These are phyloP conservation scores for Clarias platycephalus DNA, from an alignment of 2,797 vertebrate genomes.

Conservation along the genomic window DNA sequence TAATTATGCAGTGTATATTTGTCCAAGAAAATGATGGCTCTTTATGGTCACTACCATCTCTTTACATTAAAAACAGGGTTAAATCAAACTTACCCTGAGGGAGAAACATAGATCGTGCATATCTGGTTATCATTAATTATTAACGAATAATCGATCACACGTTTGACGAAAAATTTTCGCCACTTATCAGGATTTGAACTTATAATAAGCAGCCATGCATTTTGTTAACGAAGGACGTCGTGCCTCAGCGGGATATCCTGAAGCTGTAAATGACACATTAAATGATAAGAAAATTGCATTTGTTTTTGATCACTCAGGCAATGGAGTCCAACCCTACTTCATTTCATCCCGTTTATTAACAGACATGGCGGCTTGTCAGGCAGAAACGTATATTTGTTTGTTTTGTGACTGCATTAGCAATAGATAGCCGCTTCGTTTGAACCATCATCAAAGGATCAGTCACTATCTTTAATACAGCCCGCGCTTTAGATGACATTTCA, in stretches of 20 bases:
- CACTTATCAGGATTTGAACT: background rate
- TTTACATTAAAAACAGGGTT: background rate
- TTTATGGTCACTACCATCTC: background rate
- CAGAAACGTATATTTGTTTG: background rate
- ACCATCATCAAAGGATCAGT: slow-evolving; percentile 36
- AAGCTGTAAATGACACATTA: background rate
- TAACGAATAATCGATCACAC: too few relatives aligned
- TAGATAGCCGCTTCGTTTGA: slow-evolving; percentile 34
- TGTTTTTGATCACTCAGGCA: background rate
- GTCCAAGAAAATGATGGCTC: background rate
- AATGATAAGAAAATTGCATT: background rate
- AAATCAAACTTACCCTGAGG: too few relatives aligned
- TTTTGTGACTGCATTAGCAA: slow-evolving; percentile 17
- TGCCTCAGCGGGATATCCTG: background rate
- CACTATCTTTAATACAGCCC: slow-evolving; percentile 35
- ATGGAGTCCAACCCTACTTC: background rate
- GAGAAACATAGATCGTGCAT: too few relatives aligned
- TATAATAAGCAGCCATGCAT: background rate
- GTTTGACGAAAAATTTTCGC: too few relatives aligned
- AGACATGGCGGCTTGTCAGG: background rate
- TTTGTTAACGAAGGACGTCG: background rate
- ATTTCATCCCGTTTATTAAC: slow-evolving; percentile 4
- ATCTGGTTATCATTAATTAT: too few relatives aligned
- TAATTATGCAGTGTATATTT: background rate
- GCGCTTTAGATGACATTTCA: slow-evolving; percentile 34